A percentile compares a stretch with the other conserved stretches of the same genome.
Evolutionary conservation across 2,797 vertebrate genomes (phyloP).

Genomic region (Chanos chanos): DNA sequence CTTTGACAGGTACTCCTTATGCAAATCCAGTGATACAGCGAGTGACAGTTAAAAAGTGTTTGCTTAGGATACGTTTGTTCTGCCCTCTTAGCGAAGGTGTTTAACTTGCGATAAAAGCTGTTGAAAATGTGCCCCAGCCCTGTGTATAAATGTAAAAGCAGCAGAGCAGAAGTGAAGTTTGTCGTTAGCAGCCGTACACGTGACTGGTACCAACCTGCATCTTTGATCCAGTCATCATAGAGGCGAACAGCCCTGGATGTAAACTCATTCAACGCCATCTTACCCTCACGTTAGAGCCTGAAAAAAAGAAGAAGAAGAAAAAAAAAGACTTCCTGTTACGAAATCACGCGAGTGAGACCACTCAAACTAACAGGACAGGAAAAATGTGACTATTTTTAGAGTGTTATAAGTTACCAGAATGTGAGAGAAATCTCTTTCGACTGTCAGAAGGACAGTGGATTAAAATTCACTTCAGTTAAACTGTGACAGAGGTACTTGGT

Average conservation of each 20-base stretch:
- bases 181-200: too few relatives aligned
- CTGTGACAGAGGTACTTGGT: too few relatives aligned
- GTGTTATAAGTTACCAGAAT: neutral
- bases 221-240: slow-evolving; percentile 86
- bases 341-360: neutral
- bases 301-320: neutral
- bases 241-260: slow-evolving; percentile 77
- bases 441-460: neutral
- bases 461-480: neutral
- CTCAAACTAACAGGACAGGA: neutral
- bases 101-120: too few relatives aligned
- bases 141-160: too few relatives aligned
- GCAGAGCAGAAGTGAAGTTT: too few relatives aligned
- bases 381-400: neutral
- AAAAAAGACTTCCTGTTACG: neutral
- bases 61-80: neutral
- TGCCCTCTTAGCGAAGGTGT: too few relatives aligned
- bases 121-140: too few relatives aligned
- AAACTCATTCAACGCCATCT: slow-evolving; percentile 84
- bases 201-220: slow-evolving; percentile 90
- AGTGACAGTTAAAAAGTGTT: neutral
- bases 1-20: too few relatives aligned
- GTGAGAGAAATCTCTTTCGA: neutral
- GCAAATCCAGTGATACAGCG: neutral
- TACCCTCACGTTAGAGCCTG: slow-evolving; percentile 45